Percentiles rank a stretch among this genome's conserved stretches.
These are phyloP conservation scores for Tetramorium bicarinatum DNA, from an alignment of 2,888 invertebrate species.

Conservation along the genomic window DNA sequence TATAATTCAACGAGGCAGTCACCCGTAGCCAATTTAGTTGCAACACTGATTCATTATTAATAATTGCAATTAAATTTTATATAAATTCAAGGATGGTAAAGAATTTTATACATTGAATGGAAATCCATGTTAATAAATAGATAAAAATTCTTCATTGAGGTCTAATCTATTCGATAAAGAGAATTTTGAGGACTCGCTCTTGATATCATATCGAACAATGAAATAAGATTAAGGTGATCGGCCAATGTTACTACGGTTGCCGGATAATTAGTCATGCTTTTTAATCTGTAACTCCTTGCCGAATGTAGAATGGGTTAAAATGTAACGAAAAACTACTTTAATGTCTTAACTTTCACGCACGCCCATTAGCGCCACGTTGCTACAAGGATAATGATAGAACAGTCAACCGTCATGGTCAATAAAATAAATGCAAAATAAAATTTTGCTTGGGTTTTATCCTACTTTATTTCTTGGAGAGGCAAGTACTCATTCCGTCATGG, in stretches of 20 bases:
- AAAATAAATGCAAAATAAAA: background rate
- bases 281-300: constrained; percentile 41
- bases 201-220: background rate
- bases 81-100: background rate
- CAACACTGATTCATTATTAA: constrained; percentile 20
- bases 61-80: constrained; percentile 2
- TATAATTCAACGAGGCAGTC: constrained; percentile 43
- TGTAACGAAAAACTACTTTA: constrained; percentile 63
- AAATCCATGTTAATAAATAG: background rate
- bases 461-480: background rate
- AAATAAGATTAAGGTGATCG: constrained; percentile 6
- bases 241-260: constrained; percentile 14
- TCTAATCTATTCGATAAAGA: background rate
- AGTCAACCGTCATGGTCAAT: constrained; percentile 2
- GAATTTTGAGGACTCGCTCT: background rate
- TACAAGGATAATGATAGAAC: constrained; percentile 48
- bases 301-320: constrained; percentile 1
- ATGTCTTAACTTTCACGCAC: constrained; percentile 65
- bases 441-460: background rate
- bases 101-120: background rate
- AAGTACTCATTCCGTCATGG: background rate
- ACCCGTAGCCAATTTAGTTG: constrained; percentile 53
- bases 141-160: background rate
- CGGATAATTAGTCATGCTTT: constrained; percentile 21
- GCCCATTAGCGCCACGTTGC: background rate